Evolutionary conservation across 92 coral and sea anemone species (phyloP).

Genomic region (Epizoanthus rinbou): DNA sequence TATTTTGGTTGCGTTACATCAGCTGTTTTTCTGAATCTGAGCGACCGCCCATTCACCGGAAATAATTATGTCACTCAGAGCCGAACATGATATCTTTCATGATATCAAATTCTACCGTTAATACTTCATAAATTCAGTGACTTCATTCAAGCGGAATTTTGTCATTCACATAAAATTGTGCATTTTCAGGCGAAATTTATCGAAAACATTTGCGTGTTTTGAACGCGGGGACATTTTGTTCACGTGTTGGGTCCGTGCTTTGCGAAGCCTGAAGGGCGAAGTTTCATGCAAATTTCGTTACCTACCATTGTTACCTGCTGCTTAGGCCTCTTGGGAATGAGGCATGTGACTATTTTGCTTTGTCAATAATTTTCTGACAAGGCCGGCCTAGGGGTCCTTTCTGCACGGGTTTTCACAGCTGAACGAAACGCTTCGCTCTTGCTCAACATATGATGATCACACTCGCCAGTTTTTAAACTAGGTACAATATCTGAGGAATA

Average conservation of each 20-base stretch:
- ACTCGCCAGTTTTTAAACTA: not conserved
- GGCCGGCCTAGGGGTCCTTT: constrained; percentile 5
- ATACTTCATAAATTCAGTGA: no score
- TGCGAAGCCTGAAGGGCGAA: not conserved
- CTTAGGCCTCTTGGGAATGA: constrained; percentile 9
- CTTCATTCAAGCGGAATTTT: no score
- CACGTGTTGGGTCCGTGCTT: constrained; percentile 37
- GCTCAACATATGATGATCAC: not conserved
- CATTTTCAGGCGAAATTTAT: not conserved
- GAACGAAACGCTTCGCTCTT: not conserved
- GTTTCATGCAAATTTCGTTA: not conserved
- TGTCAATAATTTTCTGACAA: constrained; percentile 11
- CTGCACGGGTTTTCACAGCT: not conserved
- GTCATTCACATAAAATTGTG: not conserved
- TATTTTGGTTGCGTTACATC: constrained; percentile 6
- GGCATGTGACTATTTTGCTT: constrained; percentile 24
- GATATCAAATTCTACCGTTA: constrained; percentile 9
- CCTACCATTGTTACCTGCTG: not conserved
- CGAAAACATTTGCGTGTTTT: not conserved
- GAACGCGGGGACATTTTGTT: not conserved
- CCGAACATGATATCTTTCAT: not conserved
- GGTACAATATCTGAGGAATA: not conserved
- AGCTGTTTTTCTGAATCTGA: not conserved
- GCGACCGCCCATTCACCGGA: constrained; percentile 11
- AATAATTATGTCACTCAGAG: not conserved